These are phyloP conservation scores for Phenacoccus solenopsis DNA, from an alignment of 1,140 invertebrate genomes.

Conservation along the genomic window DNA sequence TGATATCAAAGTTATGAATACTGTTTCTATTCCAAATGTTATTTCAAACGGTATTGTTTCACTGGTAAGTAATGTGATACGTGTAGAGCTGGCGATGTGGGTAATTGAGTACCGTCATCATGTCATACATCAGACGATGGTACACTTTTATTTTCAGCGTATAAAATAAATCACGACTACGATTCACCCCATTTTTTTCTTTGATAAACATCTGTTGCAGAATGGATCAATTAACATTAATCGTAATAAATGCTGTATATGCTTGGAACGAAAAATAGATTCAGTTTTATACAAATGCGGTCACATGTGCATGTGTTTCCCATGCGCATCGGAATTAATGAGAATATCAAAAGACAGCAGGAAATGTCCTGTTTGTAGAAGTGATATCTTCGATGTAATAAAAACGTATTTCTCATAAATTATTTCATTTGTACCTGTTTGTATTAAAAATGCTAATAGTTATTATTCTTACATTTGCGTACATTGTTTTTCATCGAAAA, in stretches of 20 bases:
- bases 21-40: not conserved
- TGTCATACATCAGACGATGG: no score
- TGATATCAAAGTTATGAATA: not conserved
- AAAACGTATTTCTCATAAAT: constrained; percentile 54
- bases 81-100: no score
- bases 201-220: not conserved
- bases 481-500: no score
- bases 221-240: not conserved
- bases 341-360: constrained; percentile 72
- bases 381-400: constrained; percentile 89
- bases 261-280: constrained; percentile 84
- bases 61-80: not conserved
- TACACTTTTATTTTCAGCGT: no score
- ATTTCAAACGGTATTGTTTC: not conserved
- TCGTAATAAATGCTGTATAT: constrained; percentile 69
- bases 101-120: no score
- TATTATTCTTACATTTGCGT: no score
- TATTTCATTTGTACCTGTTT: no score
- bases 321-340: constrained; percentile 63
- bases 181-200: not conserved
- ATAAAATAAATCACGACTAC: not conserved
- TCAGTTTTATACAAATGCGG: constrained; percentile 92
- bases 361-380: constrained; percentile 86
- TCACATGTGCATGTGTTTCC: constrained; percentile 97
- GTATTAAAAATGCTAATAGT: no score